Percentiles rank a stretch among this genome's conserved stretches.
Evolutionary conservation across 2,113 vertebrate genomes (phyloP).

Genomic region (Malurus cyaneus): DNA sequence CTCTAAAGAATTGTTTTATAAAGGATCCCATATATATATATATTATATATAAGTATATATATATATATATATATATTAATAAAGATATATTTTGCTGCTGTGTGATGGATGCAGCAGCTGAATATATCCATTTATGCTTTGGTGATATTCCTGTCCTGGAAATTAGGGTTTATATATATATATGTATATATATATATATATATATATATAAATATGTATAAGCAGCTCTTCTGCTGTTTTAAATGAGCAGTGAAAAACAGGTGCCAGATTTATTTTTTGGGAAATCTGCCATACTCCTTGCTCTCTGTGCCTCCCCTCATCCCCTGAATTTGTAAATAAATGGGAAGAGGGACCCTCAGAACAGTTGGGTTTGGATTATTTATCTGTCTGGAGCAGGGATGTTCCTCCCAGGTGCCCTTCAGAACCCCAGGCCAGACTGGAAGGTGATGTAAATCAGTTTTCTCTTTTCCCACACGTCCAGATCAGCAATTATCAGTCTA

Average conservation of each 20-base stretch:
- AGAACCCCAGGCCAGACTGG: neutral
- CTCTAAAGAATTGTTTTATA: neutral
- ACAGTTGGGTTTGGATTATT: neutral
- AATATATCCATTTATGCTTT: neutral
- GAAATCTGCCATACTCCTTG: accelerated
- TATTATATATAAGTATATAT: too few species aligned
- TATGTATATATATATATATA: too few species aligned
- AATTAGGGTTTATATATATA: too few species aligned
- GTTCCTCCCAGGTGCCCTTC: neutral
- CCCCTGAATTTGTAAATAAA: neutral
- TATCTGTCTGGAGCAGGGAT: neutral
- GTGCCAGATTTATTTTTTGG: neutral
- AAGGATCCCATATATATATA: neutral
- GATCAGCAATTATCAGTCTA: neutral
- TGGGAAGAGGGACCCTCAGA: neutral
- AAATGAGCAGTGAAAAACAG: neutral
- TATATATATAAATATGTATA: too few species aligned
- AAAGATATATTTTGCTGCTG: neutral
- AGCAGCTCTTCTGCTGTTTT: neutral
- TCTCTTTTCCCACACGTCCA: neutral
- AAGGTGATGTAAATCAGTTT: neutral
- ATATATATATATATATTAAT: too few species aligned
- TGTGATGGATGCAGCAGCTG: neutral
- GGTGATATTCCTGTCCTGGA: neutral
- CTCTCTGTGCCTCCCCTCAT: neutral